These are phyloP conservation scores for Drosophila peninsularis DNA, from an alignment of 2,888 invertebrate species.

Conservation along the genomic window DNA sequence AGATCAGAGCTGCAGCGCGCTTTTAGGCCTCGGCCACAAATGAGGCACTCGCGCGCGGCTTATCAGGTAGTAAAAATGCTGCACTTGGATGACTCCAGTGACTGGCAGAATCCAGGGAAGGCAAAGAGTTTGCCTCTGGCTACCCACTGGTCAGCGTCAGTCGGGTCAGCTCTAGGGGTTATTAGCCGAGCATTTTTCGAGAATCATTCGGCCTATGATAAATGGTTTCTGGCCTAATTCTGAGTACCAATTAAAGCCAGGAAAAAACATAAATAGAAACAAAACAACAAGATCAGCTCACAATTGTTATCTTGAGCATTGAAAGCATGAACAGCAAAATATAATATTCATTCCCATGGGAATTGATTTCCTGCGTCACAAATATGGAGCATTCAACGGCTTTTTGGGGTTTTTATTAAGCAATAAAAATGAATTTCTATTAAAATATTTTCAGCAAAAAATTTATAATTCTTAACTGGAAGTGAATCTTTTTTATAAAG, in stretches of 20 bases:
- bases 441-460: background rate
- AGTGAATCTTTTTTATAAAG: too few species aligned
- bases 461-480: background rate
- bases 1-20: conserved; percentile 66
- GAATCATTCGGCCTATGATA: conserved; percentile 70
- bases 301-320: conserved; percentile 54
- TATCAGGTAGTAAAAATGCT: conserved; percentile 78
- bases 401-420: background rate
- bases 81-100: conserved; percentile 74
- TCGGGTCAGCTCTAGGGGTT: conserved; percentile 50
- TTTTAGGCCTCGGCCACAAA: conserved; percentile 44
- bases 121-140: conserved; percentile 1
- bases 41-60: conserved; percentile 49
- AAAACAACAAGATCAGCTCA: conserved; percentile 22
- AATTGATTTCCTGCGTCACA: conserved; percentile 6
- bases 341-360: conserved; percentile 28
- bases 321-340: conserved; percentile 42
- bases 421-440: background rate
- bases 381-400: conserved; percentile 14
- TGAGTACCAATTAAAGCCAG: conserved; percentile 71
- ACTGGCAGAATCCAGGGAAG: conserved; percentile 48
- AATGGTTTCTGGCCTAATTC: conserved; percentile 71
- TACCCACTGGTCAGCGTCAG: conserved; percentile 48
- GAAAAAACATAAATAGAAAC: conserved; percentile 4
- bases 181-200: conserved; percentile 64